Conservation (phyloP, 2,113 vertebrate genomes). For the Lasiurus cinereus region DNA sequence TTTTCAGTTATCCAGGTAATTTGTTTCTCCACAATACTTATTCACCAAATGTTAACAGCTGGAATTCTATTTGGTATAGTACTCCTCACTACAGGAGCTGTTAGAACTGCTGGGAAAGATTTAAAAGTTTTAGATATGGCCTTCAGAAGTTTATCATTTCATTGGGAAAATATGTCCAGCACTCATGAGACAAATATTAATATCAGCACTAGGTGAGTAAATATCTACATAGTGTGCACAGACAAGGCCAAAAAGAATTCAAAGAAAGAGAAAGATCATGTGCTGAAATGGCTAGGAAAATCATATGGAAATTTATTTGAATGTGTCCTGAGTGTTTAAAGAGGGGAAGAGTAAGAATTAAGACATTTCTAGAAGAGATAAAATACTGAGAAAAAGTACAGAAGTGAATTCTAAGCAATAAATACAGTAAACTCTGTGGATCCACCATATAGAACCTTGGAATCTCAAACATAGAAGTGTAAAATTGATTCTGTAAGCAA, state of each 20-base stretch:
- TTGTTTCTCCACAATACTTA: constrained; percentile 40
- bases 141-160: not conserved
- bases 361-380: not conserved
- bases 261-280: not conserved
- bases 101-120: constrained; percentile 37
- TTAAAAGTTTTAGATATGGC: not conserved
- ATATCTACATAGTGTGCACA: not conserved
- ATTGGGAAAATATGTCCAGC: constrained; percentile 11
- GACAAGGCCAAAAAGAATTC: constrained; percentile 5
- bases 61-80: not conserved
- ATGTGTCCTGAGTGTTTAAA: not conserved
- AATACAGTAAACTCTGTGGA: not conserved
- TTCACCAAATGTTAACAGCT: constrained; percentile 16
- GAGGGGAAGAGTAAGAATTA: not conserved
- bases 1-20: not conserved
- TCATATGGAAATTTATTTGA: not conserved
- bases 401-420: constrained; percentile 19
- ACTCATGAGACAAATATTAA: not conserved
- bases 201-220: not conserved
- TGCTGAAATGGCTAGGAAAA: not conserved
- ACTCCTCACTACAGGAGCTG: not conserved
- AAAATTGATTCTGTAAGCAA: constrained; percentile 15
- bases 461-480: not conserved
- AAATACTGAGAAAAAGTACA: not conserved
- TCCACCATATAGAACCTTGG: not conserved